Evolutionary conservation across 2,797 vertebrate genomes (phyloP), one percentile per base, ranked within the genome.

Genomic region (Falco columbarius): DNA sequence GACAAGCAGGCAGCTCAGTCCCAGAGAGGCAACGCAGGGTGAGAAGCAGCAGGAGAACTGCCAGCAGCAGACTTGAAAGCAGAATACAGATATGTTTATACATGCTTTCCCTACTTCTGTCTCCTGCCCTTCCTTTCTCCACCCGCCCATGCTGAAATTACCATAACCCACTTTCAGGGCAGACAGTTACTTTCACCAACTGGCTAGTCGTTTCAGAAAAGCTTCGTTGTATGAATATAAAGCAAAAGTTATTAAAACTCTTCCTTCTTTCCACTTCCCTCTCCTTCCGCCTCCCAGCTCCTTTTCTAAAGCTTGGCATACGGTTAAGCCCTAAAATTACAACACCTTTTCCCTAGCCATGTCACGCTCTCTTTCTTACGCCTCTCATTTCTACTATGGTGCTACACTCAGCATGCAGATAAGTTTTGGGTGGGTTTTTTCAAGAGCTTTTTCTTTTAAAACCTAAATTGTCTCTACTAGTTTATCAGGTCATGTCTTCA

Each of bases 11-110:
- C 46, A 23, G 54, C n/a, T 89, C 42, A 26, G 66, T 36, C 22
- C 42, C 7, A 12, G 36, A 10, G 56, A 67, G 36, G 38, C 47
- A 49, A n/a, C 1, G 26, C 89, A 21, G n/a, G 47, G 47, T 6
- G 74, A 80, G 86, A 36, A 85, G 63, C 74, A 59, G 59, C 67
- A 56, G 89, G 14, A 90, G 36, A 68, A 12, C 38, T 86, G 86
- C 83, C 93, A 96, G 76, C 46, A 89, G 54, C 86, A 81, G 51
- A 12, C 32, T 86, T 62, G 83, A 58, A 75, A 93, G 80, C 62
- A 75, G 80, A 81, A 86, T 76, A 73, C 54, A 58, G 77, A 90
- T 68, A 68, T 54, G 88, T 81, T 70, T 92, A 70, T 51, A 51
- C 47, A 62, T 70, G 58, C 83, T 42, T 66, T 89, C 58, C 38